phyloP scores from a whole-genome alignment of 1,140 invertebrate species.

The Camponotus floridanus region DNA sequence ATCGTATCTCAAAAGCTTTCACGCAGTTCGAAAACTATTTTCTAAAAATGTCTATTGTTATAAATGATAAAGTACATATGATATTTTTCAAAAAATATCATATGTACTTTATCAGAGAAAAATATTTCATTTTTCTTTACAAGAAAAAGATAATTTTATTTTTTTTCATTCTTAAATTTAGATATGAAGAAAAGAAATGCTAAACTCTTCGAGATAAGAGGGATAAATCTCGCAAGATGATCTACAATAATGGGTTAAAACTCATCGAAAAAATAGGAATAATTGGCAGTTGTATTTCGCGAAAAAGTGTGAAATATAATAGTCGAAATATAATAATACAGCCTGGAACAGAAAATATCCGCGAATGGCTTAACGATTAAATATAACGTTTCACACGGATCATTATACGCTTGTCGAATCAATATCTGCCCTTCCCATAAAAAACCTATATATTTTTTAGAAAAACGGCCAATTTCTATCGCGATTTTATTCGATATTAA shows the following conservation, averaged over 20 bases:
- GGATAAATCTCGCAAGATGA: neutral
- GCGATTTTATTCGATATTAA: slow-evolving; percentile 15
- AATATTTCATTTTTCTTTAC: no score
- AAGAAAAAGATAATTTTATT: slow-evolving; percentile 2
- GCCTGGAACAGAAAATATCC: slow-evolving; percentile 19
- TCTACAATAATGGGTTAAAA: slow-evolving; percentile 26
- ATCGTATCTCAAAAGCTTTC: no score
- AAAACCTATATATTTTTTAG: neutral
- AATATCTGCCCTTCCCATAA: slow-evolving; percentile 18
- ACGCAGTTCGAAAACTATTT: neutral
- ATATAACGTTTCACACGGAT: slow-evolving; percentile 36
- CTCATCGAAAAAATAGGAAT: slow-evolving; percentile 29
- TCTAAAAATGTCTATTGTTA: neutral
- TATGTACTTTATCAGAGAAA: no score
- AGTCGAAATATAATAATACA: slow-evolving; percentile 17
- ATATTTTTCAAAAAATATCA: slow-evolving; percentile 1
- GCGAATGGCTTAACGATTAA: slow-evolving; percentile 31
- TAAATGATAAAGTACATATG: neutral
- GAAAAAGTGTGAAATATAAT: neutral
- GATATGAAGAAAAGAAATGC: neutral
- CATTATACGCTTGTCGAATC: slow-evolving; percentile 19
- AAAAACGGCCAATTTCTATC: slow-evolving; percentile 19
- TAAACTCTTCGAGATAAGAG: neutral
- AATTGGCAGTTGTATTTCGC: slow-evolving; percentile 50
- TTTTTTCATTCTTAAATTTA: slow-evolving; percentile 18